A percentile compares a stretch with the other conserved stretches of the same genome.
Conservation (phyloP, 2,113 vertebrate genomes). For the Columbina picui region DNA sequence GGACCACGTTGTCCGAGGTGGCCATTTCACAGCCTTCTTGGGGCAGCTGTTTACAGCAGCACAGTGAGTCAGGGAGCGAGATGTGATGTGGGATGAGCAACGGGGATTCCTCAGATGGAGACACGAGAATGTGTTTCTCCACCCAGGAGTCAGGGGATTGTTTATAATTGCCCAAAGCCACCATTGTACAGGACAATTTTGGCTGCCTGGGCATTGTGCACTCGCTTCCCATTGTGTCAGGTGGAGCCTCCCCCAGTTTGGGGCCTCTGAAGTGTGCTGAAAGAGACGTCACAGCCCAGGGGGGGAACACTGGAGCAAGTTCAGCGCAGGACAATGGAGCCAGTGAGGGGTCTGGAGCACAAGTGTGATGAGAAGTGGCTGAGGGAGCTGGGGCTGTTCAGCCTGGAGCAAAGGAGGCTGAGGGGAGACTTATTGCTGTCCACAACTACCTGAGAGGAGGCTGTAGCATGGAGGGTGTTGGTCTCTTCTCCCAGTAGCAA, state of each 20-base stretch:
- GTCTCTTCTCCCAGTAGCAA: too few species aligned
- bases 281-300: not conserved
- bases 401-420: too few species aligned
- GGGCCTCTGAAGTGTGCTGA: too few species aligned
- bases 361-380: too few species aligned
- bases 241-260: fast-evolving
- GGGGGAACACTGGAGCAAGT: too few species aligned
- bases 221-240: fast-evolving
- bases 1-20: fast-evolving
- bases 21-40: not conserved
- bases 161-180: not conserved
- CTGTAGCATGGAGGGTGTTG: too few species aligned
- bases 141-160: not conserved
- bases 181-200: fast-evolving
- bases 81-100: fast-evolving
- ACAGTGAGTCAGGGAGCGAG: fast-evolving
- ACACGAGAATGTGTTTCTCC: fast-evolving
- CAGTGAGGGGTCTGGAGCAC: too few species aligned
- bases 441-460: too few species aligned
- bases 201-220: fast-evolving
- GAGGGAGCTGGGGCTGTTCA: too few species aligned
- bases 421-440: too few species aligned
- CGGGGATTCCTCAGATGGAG: not conserved
- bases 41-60: not conserved
- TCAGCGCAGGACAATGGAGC: too few species aligned